Evolutionary conservation across 2,113 vertebrate genomes (phyloP).

Genomic region (Rousettus leschenaultii): DNA sequence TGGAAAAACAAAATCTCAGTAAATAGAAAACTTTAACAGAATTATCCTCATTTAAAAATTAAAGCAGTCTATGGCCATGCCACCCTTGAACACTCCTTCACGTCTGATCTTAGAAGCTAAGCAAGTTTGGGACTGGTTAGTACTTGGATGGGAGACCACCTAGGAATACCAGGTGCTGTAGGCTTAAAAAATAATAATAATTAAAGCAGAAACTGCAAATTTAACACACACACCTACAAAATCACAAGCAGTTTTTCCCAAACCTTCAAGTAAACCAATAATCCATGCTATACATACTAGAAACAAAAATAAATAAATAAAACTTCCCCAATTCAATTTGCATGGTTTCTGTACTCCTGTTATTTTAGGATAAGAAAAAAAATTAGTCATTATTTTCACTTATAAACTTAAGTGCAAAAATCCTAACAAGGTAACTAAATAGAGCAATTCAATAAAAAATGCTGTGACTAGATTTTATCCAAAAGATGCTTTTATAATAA

Average conservation of each 20-base stretch:
- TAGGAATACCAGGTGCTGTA: no score
- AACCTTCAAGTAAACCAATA: background rate
- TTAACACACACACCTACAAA: background rate
- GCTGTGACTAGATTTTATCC: background rate
- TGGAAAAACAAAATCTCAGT: background rate
- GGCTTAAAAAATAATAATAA: background rate
- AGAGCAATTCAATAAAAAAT: background rate
- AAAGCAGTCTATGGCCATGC: background rate
- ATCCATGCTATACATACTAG: background rate
- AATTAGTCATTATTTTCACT: background rate
- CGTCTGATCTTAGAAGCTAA: no score
- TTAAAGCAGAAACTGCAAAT: background rate
- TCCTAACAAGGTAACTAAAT: background rate
- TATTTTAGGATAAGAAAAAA: background rate
- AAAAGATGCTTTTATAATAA: background rate
- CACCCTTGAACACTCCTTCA: no score
- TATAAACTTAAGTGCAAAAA: background rate
- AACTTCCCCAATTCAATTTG: background rate
- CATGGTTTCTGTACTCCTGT: background rate
- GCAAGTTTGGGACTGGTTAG: no score
- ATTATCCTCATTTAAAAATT: background rate
- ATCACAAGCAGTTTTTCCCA: background rate
- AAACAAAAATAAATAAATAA: background rate
- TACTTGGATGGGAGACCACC: no score
- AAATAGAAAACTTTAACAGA: background rate